Evolutionary conservation across 2,113 vertebrate genomes (phyloP), one percentile per base, ranked within the genome.

Genomic region (Chionomys nivalis): DNA sequence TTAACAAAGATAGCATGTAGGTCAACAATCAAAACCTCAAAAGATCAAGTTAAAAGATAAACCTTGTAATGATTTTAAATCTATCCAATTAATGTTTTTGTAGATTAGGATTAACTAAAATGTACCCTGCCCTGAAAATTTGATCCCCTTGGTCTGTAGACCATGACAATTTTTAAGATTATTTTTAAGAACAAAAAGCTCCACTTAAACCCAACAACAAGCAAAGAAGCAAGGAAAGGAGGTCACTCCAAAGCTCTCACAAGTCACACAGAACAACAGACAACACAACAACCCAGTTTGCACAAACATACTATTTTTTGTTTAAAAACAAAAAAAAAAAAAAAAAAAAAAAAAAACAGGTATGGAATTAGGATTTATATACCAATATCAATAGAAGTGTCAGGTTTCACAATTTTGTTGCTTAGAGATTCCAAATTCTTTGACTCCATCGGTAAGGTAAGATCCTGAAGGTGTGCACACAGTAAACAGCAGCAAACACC

Each of bases 331-430:
- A 58, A 58, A 58, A 11, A 58, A 79, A 33, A 58, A 58, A 11
- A 58, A 79, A 33, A 4, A 68, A 63, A 9, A 7, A 3, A 97
- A 89, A 94, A 92, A 95, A 96, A 39, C 61, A 70, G 33, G 26
- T 3, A 19, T 8, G 39, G 65, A 42, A 17, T 42, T 72, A 24
- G 61, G 55, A 66, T 82, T 97, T 94, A 93, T 93, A 61, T 36
- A 98, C 66, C 92, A 97, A 96, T 44, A 94, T 96, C 77, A 97
- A 89, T 93, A 98, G 94, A 98, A 98, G 91, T 96, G 93, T 96
- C 95, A 97, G 94, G 96, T 96, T 97, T 98, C 96, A 98, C 96
- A 94, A 98, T 98, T 96, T 95, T 95, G 97, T 98, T 98, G 98
- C 97, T 97, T 97, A 97, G 82, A 97, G 96, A 96, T 94, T 52